A percentile compares a stretch with the other conserved stretches of the same genome.
These are phyloP conservation scores for Electrophaes corylata DNA, from an alignment of 2,888 invertebrate species.

Conservation along the genomic window DNA sequence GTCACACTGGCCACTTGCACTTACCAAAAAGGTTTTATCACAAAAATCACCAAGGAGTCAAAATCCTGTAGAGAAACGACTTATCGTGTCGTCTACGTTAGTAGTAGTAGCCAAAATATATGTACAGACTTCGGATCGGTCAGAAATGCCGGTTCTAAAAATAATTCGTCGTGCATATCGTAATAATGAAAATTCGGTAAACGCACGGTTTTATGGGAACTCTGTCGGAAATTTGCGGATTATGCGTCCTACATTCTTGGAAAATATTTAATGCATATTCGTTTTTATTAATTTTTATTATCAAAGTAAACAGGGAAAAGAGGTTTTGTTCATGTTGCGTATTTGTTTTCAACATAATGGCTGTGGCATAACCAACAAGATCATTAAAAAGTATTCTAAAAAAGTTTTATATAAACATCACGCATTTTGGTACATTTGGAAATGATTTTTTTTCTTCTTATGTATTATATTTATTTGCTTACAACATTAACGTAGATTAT, in stretches of 20 bases:
- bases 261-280: background rate
- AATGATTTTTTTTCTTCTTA: no score
- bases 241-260: conserved; percentile 2
- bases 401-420: no score
- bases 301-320: background rate
- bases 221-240: conserved; percentile 31
- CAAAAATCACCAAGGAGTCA: conserved; percentile 33
- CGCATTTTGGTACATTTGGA: no score
- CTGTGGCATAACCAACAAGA: no score
- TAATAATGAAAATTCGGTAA: conserved; percentile 57
- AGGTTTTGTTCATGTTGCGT: no score
- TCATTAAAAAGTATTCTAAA: no score
- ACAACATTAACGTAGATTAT: no score
- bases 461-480: no score
- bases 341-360: no score
- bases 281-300: background rate
- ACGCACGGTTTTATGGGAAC: conserved; percentile 46
- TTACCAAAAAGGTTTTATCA: conserved; percentile 36
- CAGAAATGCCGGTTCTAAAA: conserved; percentile 56
- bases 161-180: conserved; percentile 53
- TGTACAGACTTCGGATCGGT: conserved; percentile 34
- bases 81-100: conserved; percentile 36
- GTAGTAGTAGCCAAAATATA: conserved; percentile 44
- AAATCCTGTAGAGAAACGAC: conserved; percentile 31
- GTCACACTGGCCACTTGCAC: conserved; percentile 26